phyloP scores from a whole-genome alignment of 2,888 invertebrate species.

The Eristalis tenax region DNA sequence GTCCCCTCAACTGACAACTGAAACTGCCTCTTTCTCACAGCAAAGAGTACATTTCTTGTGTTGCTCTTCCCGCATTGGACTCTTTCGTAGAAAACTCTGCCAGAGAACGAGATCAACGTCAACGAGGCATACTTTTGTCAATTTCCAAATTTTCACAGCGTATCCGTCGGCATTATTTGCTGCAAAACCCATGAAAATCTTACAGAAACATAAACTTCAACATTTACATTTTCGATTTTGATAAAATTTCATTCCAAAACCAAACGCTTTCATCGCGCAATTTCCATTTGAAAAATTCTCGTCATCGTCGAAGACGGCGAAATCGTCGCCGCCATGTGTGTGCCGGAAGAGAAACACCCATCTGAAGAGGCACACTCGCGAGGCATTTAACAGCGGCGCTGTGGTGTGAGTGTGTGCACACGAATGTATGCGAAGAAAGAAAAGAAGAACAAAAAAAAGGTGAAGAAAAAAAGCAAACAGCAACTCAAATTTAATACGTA shows the following conservation, averaged over 20 bases:
- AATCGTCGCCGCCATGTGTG: slow-evolving; percentile 4
- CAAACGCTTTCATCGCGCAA: background rate
- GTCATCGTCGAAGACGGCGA: no score
- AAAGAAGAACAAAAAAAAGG: background rate
- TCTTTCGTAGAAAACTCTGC: slow-evolving; percentile 16
- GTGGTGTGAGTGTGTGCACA: slow-evolving; percentile 23
- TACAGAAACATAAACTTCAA: slow-evolving; percentile 9
- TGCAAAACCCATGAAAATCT: background rate
- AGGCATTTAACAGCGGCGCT: background rate
- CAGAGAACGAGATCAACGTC: slow-evolving; percentile 18
- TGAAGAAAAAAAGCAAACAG: slow-evolving; percentile 3
- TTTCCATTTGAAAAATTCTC: slow-evolving; percentile 37
- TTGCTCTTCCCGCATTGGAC: background rate
- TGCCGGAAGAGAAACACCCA: slow-evolving; percentile 49
- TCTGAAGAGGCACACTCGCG: background rate
- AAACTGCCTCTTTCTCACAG: background rate
- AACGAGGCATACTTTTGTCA: background rate
- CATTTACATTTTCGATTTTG: slow-evolving; percentile 53
- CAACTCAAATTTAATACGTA: slow-evolving; percentile 59
- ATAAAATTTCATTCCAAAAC: slow-evolving; percentile 29
- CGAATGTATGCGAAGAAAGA: slow-evolving; percentile 12
- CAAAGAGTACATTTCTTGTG: background rate
- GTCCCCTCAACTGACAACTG: background rate
- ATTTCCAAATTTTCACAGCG: slow-evolving; percentile 24
- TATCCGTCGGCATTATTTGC: background rate